phyloP scores from a whole-genome alignment of 1,140 invertebrate species.

The Eriosoma lanigerum region DNA sequence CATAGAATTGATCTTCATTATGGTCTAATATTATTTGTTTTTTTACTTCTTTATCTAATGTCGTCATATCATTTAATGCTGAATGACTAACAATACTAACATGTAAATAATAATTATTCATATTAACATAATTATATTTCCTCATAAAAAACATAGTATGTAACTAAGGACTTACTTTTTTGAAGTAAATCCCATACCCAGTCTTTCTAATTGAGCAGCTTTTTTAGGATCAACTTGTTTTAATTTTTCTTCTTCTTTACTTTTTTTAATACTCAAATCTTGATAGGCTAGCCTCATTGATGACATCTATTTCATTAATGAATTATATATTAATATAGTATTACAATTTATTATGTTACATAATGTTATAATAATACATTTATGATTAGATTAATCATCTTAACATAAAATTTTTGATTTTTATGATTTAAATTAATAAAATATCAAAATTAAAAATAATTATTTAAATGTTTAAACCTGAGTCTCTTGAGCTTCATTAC shows the following conservation, averaged over 20 bases:
- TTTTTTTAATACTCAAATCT: conserved; percentile 76
- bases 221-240: conserved; percentile 81
- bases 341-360: no score
- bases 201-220: conserved; percentile 83
- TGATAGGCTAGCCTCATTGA: conserved; percentile 87
- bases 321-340: not conserved
- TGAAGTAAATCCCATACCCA: conserved; percentile 73
- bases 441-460: no score
- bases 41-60: conserved; percentile 81
- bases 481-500: conserved; percentile 64
- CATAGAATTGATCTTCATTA: conserved; percentile 62
- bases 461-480: conserved; percentile 57
- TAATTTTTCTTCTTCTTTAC: conserved; percentile 76
- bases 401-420: not conserved
- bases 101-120: conserved; percentile 56
- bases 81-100: conserved; percentile 87
- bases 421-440: conserved; percentile 2
- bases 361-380: no score
- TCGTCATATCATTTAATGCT: conserved; percentile 88
- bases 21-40: conserved; percentile 78
- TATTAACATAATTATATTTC: conserved; percentile 29
- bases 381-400: no score
- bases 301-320: conserved; percentile 63
- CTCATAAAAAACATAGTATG: not conserved
- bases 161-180: conserved; percentile 62